phyloP scores from a whole-genome alignment of 2,888 invertebrate species.

The Myathropa florea region DNA sequence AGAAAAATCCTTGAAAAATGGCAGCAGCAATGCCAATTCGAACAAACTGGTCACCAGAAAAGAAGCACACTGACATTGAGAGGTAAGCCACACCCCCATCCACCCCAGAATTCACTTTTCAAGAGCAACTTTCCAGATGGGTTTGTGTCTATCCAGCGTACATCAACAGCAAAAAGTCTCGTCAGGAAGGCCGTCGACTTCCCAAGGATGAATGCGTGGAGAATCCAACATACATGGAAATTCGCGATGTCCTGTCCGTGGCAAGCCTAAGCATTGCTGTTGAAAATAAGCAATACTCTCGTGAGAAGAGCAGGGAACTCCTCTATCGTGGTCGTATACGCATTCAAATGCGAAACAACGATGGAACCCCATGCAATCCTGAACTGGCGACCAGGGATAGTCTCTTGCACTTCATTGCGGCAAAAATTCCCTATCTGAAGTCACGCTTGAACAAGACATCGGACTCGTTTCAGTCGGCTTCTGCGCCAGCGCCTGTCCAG shows the following conservation, averaged over 20 bases:
- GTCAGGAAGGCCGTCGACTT: constrained; percentile 93
- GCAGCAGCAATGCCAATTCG: constrained; percentile 82
- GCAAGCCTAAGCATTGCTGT: constrained; percentile 92
- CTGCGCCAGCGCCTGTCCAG: constrained; percentile 24
- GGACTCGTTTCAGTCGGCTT: constrained; percentile 68
- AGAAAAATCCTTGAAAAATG: constrained; percentile 76
- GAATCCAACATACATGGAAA: constrained; percentile 97
- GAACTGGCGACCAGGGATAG: constrained; percentile 89
- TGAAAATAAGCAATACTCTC: constrained; percentile 95
- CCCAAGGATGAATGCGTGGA: constrained; percentile 93
- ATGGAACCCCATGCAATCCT: constrained; percentile 88
- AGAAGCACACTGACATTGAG: constrained; percentile 90
- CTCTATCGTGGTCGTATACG: constrained; percentile 92
- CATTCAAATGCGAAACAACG: constrained; percentile 95
- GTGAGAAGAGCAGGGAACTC: constrained; percentile 95
- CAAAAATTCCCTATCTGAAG: constrained; percentile 95
- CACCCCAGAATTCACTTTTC: not conserved
- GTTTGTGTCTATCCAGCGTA: constrained; percentile 98
- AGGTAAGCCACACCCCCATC: constrained; percentile 81
- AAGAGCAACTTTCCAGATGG: constrained; percentile 84
- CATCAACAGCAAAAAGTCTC: constrained; percentile 94
- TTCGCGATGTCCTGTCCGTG: constrained; percentile 93
- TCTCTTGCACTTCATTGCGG: constrained; percentile 88
- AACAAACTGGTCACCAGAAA: constrained; percentile 86
- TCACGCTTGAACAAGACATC: constrained; percentile 83